Conservation (phyloP, 2,888 invertebrate genomes). For the Epirrhoe alternata region DNA sequence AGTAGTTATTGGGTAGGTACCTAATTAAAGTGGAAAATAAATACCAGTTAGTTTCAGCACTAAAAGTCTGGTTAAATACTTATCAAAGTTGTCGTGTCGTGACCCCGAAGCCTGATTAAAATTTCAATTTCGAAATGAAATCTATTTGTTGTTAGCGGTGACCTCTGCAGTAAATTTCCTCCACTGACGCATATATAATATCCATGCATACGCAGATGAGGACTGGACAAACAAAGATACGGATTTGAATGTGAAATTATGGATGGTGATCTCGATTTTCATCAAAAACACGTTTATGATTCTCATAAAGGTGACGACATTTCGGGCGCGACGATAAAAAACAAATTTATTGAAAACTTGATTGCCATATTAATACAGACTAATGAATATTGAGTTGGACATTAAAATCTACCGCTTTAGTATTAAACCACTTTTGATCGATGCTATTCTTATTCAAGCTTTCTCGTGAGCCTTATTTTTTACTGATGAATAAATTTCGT, state of each 20-base stretch:
- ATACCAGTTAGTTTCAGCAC: constrained; percentile 50
- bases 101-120: constrained; percentile 82
- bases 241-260: constrained; percentile 77
- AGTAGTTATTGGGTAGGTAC: too few relatives aligned
- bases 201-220: constrained; percentile 77
- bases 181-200: constrained; percentile 65
- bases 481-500: neutral
- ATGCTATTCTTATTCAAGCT: constrained; percentile 4
- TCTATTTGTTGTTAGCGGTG: constrained; percentile 72
- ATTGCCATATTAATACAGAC: constrained; percentile 14
- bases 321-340: constrained; percentile 33
- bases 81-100: constrained; percentile 73
- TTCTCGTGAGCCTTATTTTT: constrained; percentile 14
- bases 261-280: constrained; percentile 70
- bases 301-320: constrained; percentile 47
- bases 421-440: constrained; percentile 6
- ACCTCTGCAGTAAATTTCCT: constrained; percentile 68
- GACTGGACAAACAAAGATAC: constrained; percentile 74
- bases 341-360: constrained; percentile 12
- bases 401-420: constrained; percentile 19
- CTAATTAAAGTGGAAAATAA: constrained; percentile 39
- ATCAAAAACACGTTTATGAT: constrained; percentile 65
- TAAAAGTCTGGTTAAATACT: too few relatives aligned
- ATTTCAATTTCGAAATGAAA: constrained; percentile 77
- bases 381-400: constrained; percentile 14